Base-by-base conservation (phyloP, 2,113 vertebrate genomes). In the Montifringilla adamsi region DNA sequence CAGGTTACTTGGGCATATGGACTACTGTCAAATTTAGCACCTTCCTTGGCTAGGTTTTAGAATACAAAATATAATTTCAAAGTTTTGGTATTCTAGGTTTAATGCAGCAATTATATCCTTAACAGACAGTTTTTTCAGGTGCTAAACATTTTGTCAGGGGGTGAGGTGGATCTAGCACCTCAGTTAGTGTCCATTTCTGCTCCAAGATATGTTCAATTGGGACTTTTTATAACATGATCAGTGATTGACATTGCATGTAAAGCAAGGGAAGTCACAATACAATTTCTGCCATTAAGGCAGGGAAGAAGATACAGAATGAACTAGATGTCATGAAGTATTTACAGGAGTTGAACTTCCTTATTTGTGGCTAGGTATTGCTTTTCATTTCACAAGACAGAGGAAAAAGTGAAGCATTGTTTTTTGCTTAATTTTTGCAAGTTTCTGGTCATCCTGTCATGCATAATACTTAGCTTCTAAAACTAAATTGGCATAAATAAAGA, bases 381-480 rank as follows among this genome's bases (percentile, higher is more conserved):
- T 89, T 96, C 39, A 80, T 74, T 87, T 92, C 63, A 92, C 24
- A 89, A 96, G 46, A 91, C 12, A 79, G 30, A 86, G n/a, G 43
- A 94, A 94, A 89, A 59, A 72, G 81, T 87, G 72, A 41, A 88
- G 30, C 73, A 59, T 16, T 4, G 7, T 2, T 93, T 81, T 91
- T 87, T 2, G 35, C 53, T 74, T 79, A 55, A 5, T 66, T 82
- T 96, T 93, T 95, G 74, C 15, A 58, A 85, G 30, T 59, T 87
- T 56, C 35, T 91, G 52, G 47, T 55, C 93, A 59, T 53, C 22
- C 28, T 78, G 23, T 56, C n/a, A 80, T 82, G 53, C 47, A 83
- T 60, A 70, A 92, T 84, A 44, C 53, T 62, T 37, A 90, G 13
- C 37, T 90, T 95, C 91, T 91, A 60, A 92, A 97, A 94, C 49